phyloP scores from a whole-genome alignment of 2,113 vertebrate species.

The Hyperopisus bebe region DNA sequence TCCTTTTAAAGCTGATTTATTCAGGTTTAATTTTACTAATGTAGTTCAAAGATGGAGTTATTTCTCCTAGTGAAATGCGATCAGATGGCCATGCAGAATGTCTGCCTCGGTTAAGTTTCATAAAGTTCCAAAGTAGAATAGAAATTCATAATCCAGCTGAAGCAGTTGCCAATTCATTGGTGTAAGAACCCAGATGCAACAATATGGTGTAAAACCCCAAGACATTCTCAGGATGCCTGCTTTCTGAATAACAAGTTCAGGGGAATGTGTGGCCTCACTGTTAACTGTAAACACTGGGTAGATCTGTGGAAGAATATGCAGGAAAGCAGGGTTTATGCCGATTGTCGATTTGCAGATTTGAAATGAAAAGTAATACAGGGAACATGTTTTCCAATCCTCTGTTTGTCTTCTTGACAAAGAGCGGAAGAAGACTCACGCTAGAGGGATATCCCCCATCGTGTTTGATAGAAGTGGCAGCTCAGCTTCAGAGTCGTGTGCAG shows the following conservation, averaged over 20 bases:
- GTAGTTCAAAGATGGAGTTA: neutral
- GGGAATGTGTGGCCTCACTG: neutral
- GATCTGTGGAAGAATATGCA: neutral
- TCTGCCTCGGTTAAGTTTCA: neutral
- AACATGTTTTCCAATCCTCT: slow-evolving; percentile 42
- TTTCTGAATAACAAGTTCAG: neutral
- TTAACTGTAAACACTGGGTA: neutral
- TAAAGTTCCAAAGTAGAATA: neutral
- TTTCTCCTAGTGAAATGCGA: neutral
- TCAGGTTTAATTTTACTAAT: neutral
- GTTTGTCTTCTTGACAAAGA: slow-evolving; percentile 64
- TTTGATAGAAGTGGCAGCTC: slow-evolving; percentile 88
- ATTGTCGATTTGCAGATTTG: neutral
- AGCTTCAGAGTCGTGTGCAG: slow-evolving; percentile 82
- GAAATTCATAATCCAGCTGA: neutral
- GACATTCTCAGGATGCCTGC: neutral
- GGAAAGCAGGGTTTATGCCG: neutral
- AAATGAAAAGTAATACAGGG: slow-evolving; percentile 33
- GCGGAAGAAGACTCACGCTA: slow-evolving; percentile 73
- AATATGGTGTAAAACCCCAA: neutral
- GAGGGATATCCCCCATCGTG: slow-evolving; percentile 83
- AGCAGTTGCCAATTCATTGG: neutral
- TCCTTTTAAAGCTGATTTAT: neutral
- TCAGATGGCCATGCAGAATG: neutral
- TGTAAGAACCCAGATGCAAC: neutral